Evolutionary conservation across 2,113 vertebrate genomes (phyloP), one percentile per base, ranked within the genome.

Genomic region (Silurus meridionalis): DNA sequence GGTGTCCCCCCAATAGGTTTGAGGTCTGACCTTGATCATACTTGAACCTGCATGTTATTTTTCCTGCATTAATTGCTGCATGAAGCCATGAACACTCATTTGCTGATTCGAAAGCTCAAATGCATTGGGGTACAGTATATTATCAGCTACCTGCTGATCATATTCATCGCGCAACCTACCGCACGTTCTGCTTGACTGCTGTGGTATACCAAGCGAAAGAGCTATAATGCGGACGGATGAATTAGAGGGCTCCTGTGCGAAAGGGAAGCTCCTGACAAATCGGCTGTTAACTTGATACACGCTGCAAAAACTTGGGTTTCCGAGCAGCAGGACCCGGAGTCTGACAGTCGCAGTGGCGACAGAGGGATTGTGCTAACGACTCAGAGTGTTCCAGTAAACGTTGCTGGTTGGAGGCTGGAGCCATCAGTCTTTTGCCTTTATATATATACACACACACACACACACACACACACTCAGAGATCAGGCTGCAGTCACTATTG

Each of bases 311-410:
- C 83, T 85, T 87, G 83, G 37, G 87, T 85, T 91, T 89, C 87
- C 87, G 88, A 88, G 88, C 90, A 90, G 88, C 75, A 64, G 71
- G 85, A 78, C 74, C 85, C 13, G 82, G 88, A 85, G 87, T 84
- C 90, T 89, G 88, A 89, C 87, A 91, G 90, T 89, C 88, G 57
- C 90, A 71, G 82, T 79, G 60, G 90, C 69, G 85, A 88, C 87
- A 90, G 87, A 88, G 90, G 88, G 84, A 88, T 88, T 83, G 83
- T 80, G 83, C 85, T 91, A 91, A 91, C 87, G 90, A 90, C 87
- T 86, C 82, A 2, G 86, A 91, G 90, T 87, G 88, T 89, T 91
- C 88, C 90, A 85, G 88, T 91, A 91, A 91, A 89, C 87, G 87
- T 91, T 89, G 87, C 88, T 91, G 88, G 88, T 91, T 83, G 71